Evolutionary conservation across 1,140 invertebrate species (phyloP).

Genomic region (Palaemon carinicauda): DNA sequence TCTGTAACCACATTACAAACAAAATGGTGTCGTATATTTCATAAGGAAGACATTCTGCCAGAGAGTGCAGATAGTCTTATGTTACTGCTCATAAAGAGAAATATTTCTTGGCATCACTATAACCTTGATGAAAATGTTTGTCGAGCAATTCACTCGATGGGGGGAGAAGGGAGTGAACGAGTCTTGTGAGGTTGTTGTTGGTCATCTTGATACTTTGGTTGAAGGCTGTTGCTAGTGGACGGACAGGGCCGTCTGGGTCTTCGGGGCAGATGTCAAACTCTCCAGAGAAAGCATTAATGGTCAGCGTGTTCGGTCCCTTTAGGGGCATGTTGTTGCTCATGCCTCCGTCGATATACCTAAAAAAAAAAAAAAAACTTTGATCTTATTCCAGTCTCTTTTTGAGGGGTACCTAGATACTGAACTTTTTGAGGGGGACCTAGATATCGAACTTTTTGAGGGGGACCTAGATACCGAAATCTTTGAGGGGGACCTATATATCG

Average conservation of each 20-base stretch:
- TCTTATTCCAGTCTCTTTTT: too few species aligned
- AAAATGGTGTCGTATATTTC: too few species aligned
- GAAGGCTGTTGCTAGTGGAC: conserved; percentile 17
- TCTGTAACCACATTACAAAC: too few species aligned
- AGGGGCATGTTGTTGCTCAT: conserved; percentile 50
- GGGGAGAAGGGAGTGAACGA: not conserved
- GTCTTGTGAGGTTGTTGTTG: not conserved
- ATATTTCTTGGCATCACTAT: conserved; percentile 1
- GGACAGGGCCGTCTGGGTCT: not conserved
- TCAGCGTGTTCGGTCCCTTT: conserved; percentile 15
- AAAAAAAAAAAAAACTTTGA: not conserved
- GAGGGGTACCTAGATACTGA: too few species aligned
- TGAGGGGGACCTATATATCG: too few species aligned
- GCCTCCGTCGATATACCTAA: conserved; percentile 34
- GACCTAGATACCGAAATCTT: too few species aligned
- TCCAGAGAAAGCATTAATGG: conserved; percentile 35
- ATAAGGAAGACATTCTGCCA: too few species aligned
- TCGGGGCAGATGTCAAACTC: conserved; percentile 38
- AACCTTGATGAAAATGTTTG: not conserved
- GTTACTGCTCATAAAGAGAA: too few species aligned
- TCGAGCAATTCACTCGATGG: conserved; percentile 6
- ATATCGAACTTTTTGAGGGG: too few species aligned
- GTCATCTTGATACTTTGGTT: conserved; percentile 26
- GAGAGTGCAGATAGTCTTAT: too few species aligned
- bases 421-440: too few species aligned